phyloP scores from a whole-genome alignment of 37 sponge, comb jelly and placozoan species.

The Tethya wilhelma region DNA sequence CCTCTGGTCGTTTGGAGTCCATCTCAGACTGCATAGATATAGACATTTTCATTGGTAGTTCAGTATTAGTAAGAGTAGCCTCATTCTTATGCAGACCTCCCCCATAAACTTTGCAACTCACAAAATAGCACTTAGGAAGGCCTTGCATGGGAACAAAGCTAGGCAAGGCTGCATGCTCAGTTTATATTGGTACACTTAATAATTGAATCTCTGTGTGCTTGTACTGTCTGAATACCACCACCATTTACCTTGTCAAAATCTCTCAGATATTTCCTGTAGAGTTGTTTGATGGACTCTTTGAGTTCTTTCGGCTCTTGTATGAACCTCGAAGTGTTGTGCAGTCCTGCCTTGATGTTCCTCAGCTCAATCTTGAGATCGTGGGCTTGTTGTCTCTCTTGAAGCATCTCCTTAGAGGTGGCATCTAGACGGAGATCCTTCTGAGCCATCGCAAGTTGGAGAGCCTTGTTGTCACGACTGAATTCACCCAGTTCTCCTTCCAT shows the following conservation, averaged over 20 bases:
- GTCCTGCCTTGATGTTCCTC: conserved; percentile 81
- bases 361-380: conserved; percentile 82
- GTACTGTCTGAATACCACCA: too few species aligned
- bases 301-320: conserved; percentile 95
- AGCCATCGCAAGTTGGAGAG: conserved; percentile 71
- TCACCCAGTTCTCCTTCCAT: conserved; percentile 94
- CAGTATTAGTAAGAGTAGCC: too few species aligned
- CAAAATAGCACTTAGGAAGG: too few species aligned
- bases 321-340: conserved; percentile 79
- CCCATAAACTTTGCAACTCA: too few species aligned
- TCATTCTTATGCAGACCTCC: too few species aligned
- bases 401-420: conserved; percentile 90
- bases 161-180: too few species aligned
- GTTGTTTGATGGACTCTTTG: conserved; percentile 68
- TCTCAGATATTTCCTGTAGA: conserved; percentile 65
- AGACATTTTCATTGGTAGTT: too few species aligned
- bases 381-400: conserved; percentile 78
- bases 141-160: too few species aligned
- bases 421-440: conserved; percentile 82
- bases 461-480: conserved; percentile 78
- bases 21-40: conserved; percentile 40
- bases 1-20: conserved; percentile 59
- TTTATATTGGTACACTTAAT: too few species aligned
- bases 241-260: conserved; percentile 74
- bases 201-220: too few species aligned